Evolutionary conservation across 1,140 invertebrate species (phyloP), one percentile per base, ranked within the genome.

Genomic region (Glossosoma conforme): DNA sequence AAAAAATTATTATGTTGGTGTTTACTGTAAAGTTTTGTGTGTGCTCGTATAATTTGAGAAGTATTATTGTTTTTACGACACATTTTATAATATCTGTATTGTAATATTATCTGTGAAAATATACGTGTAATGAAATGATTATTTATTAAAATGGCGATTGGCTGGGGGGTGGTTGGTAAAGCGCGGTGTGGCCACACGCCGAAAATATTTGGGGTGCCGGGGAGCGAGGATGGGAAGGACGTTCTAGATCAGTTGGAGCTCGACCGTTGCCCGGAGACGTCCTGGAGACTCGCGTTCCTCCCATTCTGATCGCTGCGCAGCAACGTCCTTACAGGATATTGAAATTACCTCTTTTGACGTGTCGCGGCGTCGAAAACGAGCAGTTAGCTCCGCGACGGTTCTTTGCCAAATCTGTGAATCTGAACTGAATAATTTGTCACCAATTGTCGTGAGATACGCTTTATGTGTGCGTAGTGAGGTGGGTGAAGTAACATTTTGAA

Each of bases 101-200:
- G n/a, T n/a, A n/a, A n/a, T n/a, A n/a, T n/a, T n/a, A n/a, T n/a
- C n/a, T n/a, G n/a, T n/a, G n/a, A n/a, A n/a, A n/a, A n/a, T n/a
- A n/a, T n/a, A n/a, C n/a, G n/a, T n/a, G n/a, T n/a, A n/a, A n/a
- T n/a, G n/a, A n/a, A n/a, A n/a, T n/a, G n/a, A n/a, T n/a, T n/a
- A n/a, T n/a, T n/a, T n/a, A n/a, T n/a, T n/a, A n/a, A n/a, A 46
- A 33, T 17, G 11, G 19, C n/a, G 30, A 18, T 46, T 35, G 33
- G n/a, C 33, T 47, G 22, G 32, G 25, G 13, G 41, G 43, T 45
- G 38, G 43, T 33, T 11, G 4, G 32, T 3, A 11, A 15, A 13
- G n/a, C 32, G n/a, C n/a, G 15, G 50, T 46, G 50, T 46, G 50
- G 50, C 50, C 50, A 52, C 46, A 52, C 35, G 43, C 33, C 15